phyloP scores from a whole-genome alignment of 2,113 vertebrate species.

The Brachypodius melanocephalos region DNA sequence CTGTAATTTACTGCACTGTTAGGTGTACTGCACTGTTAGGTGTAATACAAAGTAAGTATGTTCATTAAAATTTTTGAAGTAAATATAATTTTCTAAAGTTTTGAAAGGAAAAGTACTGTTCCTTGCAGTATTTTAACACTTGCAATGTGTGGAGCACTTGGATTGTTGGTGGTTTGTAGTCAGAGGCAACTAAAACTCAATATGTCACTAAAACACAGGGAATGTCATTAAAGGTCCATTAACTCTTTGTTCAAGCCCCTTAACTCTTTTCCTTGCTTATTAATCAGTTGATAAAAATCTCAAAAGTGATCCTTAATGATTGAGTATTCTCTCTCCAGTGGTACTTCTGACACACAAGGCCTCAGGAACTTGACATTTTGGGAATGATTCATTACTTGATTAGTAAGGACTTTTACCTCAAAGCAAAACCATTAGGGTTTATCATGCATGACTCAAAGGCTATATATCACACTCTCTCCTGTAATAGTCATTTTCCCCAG shows the following conservation, averaged over 20 bases:
- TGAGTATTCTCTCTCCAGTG: not conserved
- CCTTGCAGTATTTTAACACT: not conserved
- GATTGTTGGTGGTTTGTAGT: not conserved
- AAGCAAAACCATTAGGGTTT: slow-evolving; percentile 52
- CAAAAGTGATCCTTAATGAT: slow-evolving; percentile 3
- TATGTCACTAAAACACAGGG: not conserved
- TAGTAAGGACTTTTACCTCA: slow-evolving; percentile 53
- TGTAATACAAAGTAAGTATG: not conserved
- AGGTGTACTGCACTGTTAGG: not conserved
- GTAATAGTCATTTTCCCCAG: slow-evolving; percentile 50
- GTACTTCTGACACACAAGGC: slow-evolving; percentile 8
- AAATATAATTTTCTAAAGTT: not conserved
- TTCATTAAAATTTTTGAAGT: not conserved
- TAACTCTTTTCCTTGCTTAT: slow-evolving; percentile 18
- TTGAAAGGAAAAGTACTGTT: not conserved
- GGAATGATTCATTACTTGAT: slow-evolving; percentile 54
- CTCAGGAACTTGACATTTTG: not conserved
- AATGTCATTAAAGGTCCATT: slow-evolving; percentile 30
- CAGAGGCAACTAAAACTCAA: not conserved
- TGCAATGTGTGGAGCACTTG: not conserved
- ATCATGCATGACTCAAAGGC: slow-evolving; percentile 49
- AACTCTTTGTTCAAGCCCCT: slow-evolving; percentile 6
- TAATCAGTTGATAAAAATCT: slow-evolving; percentile 54
- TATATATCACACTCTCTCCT: slow-evolving; percentile 35
- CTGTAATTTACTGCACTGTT: not conserved